Base-by-base conservation (phyloP, 1,140 invertebrate species). In the Lordiphosa clarofinis region DNA sequence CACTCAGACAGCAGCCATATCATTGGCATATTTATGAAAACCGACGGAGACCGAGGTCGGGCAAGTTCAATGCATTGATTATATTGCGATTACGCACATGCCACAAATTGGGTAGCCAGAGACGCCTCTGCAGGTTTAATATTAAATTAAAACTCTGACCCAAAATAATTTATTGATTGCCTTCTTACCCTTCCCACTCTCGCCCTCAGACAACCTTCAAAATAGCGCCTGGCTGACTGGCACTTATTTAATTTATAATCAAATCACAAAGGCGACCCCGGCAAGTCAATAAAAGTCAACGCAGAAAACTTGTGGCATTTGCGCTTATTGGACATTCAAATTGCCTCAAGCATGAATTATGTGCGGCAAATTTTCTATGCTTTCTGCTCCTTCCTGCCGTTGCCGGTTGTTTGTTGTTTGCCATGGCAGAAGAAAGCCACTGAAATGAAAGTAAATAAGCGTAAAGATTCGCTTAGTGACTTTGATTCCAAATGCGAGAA, bases 261-360 rank as follows among this genome's bases (percentile, higher is more conserved):
- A 76, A 84, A 69, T 82, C 75, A 71, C 58, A 75, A 74, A 56
- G 38, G 48, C 49, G 24, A 31, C 54, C 62, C 60, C 62, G 47
- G 44, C 54, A 40, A 84, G 72, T 82, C 76, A 76, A 82, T 82
- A 73, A 82, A 81, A 76, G 78, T 84, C 72, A 64, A 31, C 47
- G 44, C 68, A 53, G 56, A 72, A 74, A 68, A 58, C 76, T 82
- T 82, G 63, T 62, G 67, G 78, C 76, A 76, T 82, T 81, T 76
- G 66, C 60, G 68, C 73, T 82, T 82, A 68, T 72, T 82, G 76
- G 72, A 74, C 76, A 82, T 82, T 81, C 72, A 82, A 76, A 72
- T 72, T 76, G 72, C 67, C 73, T 84, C 72, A 82, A 82, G 76
- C 76, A 82, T 82, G 76, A 82, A 82, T 82, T 82, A 82, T 82